Conservation (phyloP, 2,113 vertebrate species). For the Nematolebias whitei region DNA sequence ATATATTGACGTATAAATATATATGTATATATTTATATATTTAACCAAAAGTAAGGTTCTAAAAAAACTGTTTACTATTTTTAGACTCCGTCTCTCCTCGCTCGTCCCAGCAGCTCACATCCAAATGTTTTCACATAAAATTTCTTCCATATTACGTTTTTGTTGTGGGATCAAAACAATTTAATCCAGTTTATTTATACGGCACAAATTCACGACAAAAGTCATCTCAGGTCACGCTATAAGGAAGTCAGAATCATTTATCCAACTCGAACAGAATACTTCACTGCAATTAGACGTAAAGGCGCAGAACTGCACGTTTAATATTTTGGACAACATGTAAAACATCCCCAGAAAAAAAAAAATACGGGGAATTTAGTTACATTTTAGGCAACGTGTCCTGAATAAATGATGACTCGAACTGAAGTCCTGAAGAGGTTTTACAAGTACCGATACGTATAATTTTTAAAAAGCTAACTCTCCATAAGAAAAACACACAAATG, state of each 20-base stretch:
- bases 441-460: neutral
- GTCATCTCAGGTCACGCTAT: neutral
- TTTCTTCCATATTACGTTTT: conserved; percentile 46
- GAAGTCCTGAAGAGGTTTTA: neutral
- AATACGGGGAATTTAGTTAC: neutral
- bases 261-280: too few species aligned
- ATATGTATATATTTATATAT: too few species aligned
- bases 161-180: conserved; percentile 46
- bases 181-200: neutral
- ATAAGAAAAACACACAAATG: too few species aligned
- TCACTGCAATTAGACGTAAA: too few species aligned
- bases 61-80: too few species aligned
- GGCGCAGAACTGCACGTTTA: too few species aligned
- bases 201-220: neutral
- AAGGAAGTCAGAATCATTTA: too few species aligned
- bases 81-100: neutral
- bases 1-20: too few species aligned
- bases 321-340: neutral
- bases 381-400: neutral
- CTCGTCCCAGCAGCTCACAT: conserved; percentile 20
- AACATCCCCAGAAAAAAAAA: neutral
- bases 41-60: too few species aligned
- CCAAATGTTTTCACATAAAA: conserved; percentile 51
- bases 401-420: neutral
- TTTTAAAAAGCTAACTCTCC: neutral